Evolutionary conservation across 2,113 vertebrate genomes (phyloP).

Genomic region (Aphelocoma coerulescens): DNA sequence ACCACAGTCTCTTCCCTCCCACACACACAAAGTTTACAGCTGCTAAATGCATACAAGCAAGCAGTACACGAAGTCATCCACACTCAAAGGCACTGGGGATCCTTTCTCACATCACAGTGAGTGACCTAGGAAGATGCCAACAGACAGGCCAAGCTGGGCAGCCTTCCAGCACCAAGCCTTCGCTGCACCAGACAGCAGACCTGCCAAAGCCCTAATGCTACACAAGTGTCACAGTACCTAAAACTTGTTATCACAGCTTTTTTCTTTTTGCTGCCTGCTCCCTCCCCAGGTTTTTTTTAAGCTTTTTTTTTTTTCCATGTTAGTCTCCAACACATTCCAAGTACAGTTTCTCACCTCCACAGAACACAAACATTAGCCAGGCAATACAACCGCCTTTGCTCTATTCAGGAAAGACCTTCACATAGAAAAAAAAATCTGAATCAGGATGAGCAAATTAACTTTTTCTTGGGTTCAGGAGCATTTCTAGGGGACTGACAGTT

Average conservation of each 20-base stretch:
- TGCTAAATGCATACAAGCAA: background rate
- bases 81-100: background rate
- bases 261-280: background rate
- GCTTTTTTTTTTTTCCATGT: background rate
- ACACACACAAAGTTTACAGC: background rate
- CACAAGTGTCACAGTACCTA: background rate
- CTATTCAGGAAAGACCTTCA: background rate
- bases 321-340: background rate
- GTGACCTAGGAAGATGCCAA: background rate
- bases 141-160: background rate
- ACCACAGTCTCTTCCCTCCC: background rate
- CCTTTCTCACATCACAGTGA: background rate
- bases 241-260: background rate
- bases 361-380: background rate
- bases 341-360: background rate
- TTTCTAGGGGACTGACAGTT: background rate
- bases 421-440: background rate
- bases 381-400: background rate
- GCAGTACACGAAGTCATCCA: background rate
- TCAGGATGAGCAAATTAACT: background rate
- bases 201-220: background rate
- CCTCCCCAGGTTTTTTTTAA: accelerated
- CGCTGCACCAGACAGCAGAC: background rate
- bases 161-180: background rate
- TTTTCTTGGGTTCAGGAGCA: background rate